These are phyloP conservation scores for Drosophila nigricruria DNA, from an alignment of 2,888 invertebrate genomes.

Conservation along the genomic window DNA sequence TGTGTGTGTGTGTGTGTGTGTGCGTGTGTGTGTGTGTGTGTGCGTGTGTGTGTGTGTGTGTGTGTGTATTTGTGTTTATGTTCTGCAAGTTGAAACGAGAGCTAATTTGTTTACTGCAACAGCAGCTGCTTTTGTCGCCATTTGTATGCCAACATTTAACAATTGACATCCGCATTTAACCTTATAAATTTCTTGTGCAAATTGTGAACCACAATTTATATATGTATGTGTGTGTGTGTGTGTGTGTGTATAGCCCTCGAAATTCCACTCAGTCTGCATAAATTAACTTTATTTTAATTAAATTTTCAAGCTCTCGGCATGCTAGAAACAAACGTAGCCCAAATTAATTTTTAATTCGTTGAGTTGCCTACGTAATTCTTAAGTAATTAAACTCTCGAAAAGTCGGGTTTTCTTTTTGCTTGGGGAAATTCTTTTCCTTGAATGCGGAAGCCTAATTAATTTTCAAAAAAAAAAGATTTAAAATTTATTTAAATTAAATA, in stretches of 20 bases:
- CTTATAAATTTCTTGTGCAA: constrained; percentile 31
- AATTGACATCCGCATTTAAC: constrained; percentile 32
- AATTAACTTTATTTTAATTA: constrained; percentile 75
- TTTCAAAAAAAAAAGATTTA: background rate
- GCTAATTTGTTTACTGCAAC: constrained; percentile 78
- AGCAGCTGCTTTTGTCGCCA: constrained; percentile 46
- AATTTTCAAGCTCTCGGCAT: constrained; percentile 39
- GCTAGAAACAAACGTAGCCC: background rate
- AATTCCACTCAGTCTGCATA: constrained; percentile 31
- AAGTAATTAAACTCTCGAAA: constrained; percentile 45
- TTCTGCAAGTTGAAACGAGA: constrained; percentile 66
- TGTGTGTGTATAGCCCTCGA: constrained; percentile 2
- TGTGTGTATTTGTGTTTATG: constrained; percentile 20
- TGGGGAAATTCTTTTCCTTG: background rate
- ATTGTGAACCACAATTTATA: constrained; percentile 34
- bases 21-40: constrained; percentile 22
- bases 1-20: constrained; percentile 8
- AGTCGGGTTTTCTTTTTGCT: constrained; percentile 2
- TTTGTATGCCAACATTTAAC: constrained; percentile 33
- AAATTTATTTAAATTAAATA: background rate
- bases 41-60: constrained; percentile 17
- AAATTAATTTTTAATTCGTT: constrained; percentile 46
- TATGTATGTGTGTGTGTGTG: constrained; percentile 7
- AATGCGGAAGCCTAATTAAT: constrained; percentile 2
- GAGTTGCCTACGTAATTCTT: constrained; percentile 27